Base-by-base conservation (phyloP, 1,140 invertebrate genomes). In the Orius insidiosus region DNA sequence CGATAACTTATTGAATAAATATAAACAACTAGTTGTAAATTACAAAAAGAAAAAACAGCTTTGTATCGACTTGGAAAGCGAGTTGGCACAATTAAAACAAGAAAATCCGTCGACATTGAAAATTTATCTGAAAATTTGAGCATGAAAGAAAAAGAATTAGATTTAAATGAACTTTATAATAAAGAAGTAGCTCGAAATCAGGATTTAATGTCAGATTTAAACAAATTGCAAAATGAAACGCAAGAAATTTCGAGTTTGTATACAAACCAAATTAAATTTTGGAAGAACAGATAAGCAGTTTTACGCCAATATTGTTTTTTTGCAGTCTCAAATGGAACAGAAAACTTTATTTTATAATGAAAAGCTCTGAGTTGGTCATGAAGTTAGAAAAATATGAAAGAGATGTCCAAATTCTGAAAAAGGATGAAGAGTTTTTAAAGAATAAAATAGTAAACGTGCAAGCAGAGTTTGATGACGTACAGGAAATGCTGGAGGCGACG, bases 301-400 rank as follows among this genome's bases (percentile, higher is more conserved):
- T 24, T 24, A 24, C 24, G 24, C 24, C 24, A 24, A 24, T 24
- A 24, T 24, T 24, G 24, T 24, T 24, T 24, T 24, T 7, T 24
- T 24, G 7, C 24, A 24, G 24, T 24, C 24, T 4, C 24, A 24
- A 24, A 24, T 24, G 24, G 24, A 24, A 24, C 24, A 24, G 24
- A 24, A 24, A 24, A 24, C 24, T 4, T 4, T 24, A 24, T 24
- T 24, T 24, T 24, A 24, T 7, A 24, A 24, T 7, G 24, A 24
- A 7, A 24, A 7, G 24, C 24, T 24, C 24, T 24, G 24, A 24
- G 24, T 24, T 24, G 24, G 24, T 76, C 43, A 71, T 71, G 3
- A 82, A 80, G 60, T 56, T 83, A 14, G 74, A 80, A 56, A 76
- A 83, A 59, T 60, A 75, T 41, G 75, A 81, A 53, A 66, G 76